A percentile compares a stretch with the other conserved stretches of the same genome.
Conservation (phyloP, 1,140 invertebrate genomes). For the Tetraneura akinire region DNA sequence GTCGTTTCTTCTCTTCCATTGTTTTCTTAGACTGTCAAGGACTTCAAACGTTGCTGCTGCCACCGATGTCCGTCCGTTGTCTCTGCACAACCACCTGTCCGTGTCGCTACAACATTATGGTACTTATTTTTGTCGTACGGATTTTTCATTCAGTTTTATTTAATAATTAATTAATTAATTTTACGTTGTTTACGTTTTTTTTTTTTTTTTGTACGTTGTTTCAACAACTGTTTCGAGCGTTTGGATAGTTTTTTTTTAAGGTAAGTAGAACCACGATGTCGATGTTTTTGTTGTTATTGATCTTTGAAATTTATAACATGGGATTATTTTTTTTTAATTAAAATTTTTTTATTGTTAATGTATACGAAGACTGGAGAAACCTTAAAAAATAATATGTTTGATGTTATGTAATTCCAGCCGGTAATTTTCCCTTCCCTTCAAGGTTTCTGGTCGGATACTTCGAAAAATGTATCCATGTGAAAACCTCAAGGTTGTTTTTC, state of each 20-base stretch:
- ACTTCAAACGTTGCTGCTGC: background rate
- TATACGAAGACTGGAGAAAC: background rate
- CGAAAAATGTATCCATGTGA: background rate
- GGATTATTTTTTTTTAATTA: too few species aligned
- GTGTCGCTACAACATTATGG: background rate
- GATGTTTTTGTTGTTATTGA: too few species aligned
- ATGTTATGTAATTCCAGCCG: background rate
- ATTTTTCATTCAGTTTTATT: too few species aligned
- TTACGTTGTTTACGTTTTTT: too few species aligned
- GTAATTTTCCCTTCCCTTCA: background rate
- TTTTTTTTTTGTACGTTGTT: too few species aligned
- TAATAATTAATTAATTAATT: too few species aligned
- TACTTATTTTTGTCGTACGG: background rate
- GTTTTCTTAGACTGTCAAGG: conserved; percentile 33
- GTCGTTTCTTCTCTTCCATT: conserved; percentile 42
- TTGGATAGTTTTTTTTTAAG: too few species aligned
- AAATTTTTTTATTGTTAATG: background rate
- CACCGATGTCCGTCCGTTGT: background rate
- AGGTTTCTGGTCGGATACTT: background rate
- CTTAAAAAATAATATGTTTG: background rate
- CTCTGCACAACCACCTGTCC: conserved; percentile 38
- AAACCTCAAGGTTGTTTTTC: background rate
- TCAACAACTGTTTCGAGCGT: too few species aligned
- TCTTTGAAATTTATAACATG: too few species aligned
- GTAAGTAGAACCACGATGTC: too few species aligned